phyloP scores from a whole-genome alignment of 2,888 invertebrate species.

The Metalampra italica region DNA sequence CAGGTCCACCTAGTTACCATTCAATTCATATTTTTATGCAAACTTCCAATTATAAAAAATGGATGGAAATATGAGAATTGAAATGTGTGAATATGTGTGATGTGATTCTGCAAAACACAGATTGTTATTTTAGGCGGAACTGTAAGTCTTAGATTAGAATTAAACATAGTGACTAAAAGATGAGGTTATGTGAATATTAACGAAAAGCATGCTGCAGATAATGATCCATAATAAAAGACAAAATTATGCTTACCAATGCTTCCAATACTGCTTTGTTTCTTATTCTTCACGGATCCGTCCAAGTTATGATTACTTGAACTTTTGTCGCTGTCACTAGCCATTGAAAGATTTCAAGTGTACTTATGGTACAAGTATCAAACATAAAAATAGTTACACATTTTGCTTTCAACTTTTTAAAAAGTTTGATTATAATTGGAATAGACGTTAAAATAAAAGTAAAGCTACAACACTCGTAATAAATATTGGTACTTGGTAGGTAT shows the following conservation, averaged over 20 bases:
- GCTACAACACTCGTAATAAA: too few relatives aligned
- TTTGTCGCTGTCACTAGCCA: constrained; percentile 77
- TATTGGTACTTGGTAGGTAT: too few relatives aligned
- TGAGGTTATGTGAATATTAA: neutral
- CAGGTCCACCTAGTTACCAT: too few relatives aligned
- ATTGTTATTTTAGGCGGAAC: too few relatives aligned
- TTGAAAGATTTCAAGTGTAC: constrained; percentile 45
- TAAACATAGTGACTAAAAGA: neutral
- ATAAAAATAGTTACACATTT: constrained; percentile 4
- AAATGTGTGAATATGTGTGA: too few relatives aligned
- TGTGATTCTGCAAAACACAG: too few relatives aligned
- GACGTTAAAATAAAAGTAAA: too few relatives aligned
- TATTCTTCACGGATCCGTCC: constrained; percentile 62
- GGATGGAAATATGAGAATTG: too few relatives aligned
- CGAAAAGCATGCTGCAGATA: neutral
- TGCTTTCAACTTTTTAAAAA: neutral
- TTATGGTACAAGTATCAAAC: neutral
- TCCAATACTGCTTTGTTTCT: constrained; percentile 52
- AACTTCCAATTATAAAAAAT: too few relatives aligned
- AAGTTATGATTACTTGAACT: constrained; percentile 68
- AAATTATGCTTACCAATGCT: constrained; percentile 46
- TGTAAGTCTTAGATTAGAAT: too few relatives aligned
- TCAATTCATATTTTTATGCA: too few relatives aligned
- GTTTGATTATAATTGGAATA: too few relatives aligned
- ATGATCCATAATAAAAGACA: neutral